phyloP scores from a whole-genome alignment of 2,797 vertebrate species.

The Syngnathus rostellatus region DNA sequence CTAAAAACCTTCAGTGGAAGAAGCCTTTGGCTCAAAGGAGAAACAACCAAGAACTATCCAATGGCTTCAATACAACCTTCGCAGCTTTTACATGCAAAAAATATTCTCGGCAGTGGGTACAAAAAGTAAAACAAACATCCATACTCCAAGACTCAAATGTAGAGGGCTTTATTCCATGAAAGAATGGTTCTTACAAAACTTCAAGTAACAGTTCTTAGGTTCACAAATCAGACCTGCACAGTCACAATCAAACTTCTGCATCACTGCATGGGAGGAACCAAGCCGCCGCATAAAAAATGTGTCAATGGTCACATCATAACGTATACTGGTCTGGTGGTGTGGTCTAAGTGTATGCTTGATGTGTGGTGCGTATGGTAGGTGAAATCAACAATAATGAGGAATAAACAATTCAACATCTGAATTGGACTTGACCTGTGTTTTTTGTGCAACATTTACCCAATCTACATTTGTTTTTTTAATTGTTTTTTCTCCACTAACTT shows the following conservation, averaged over 20 bases:
- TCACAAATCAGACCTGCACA: constrained; percentile 32
- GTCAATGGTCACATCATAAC: not conserved
- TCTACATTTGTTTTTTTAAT: constrained; percentile 52
- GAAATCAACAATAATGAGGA: constrained; percentile 12
- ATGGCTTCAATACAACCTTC: not conserved
- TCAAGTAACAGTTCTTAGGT: constrained; percentile 58
- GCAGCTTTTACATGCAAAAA: not conserved
- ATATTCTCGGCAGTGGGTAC: not conserved
- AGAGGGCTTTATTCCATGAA: constrained; percentile 67
- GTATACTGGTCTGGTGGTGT: constrained; percentile 14
- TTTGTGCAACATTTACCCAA: constrained; percentile 19
- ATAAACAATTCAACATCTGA: constrained; percentile 15
- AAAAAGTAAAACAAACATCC: not conserved
- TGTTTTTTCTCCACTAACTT: constrained; percentile 33
- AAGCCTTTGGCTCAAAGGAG: not conserved
- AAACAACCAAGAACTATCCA: not conserved
- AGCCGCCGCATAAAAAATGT: not conserved
- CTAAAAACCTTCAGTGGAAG: not conserved
- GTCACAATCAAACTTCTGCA: constrained; percentile 1
- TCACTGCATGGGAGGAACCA: not conserved
- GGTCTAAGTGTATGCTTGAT: constrained; percentile 22
- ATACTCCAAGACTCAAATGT: constrained; percentile 45
- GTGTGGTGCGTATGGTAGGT: constrained; percentile 26
- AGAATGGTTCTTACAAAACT: constrained; percentile 63
- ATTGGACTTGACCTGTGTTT: constrained; percentile 12